Evolutionary conservation across 2,113 vertebrate genomes (phyloP).

Genomic region (Pterocles gutturalis): DNA sequence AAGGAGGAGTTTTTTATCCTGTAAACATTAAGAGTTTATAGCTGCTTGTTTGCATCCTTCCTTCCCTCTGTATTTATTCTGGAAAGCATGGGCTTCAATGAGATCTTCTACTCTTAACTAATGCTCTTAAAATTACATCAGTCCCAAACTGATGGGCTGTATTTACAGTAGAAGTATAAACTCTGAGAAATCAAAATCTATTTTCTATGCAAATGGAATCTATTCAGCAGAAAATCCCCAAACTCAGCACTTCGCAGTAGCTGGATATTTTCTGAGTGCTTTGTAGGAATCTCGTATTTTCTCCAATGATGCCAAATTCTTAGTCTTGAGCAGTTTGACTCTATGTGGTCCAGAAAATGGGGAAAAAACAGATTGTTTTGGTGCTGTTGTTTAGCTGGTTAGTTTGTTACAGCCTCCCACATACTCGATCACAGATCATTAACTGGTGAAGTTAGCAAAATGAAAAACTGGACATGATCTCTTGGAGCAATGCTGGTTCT

Average conservation of each 20-base stretch:
- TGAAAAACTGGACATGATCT: not conserved
- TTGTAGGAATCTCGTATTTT: not conserved
- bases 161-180: not conserved
- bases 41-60: not conserved
- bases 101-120: not conserved
- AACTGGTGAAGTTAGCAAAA: not conserved
- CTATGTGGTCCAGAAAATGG: not conserved
- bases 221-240: not conserved
- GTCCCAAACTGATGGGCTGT: not conserved
- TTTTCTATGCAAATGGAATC: not conserved
- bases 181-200: not conserved
- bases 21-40: not conserved
- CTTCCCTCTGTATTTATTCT: not conserved
- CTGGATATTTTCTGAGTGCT: not conserved
- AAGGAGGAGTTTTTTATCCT: not conserved
- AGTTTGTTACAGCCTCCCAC: not conserved
- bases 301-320: rapidly evolving
- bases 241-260: not conserved
- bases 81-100: not conserved
- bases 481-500: not conserved
- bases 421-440: not conserved
- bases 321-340: not conserved
- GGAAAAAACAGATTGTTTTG: not conserved
- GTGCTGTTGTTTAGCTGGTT: not conserved
- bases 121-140: not conserved